phyloP scores from a whole-genome alignment of 2,797 vertebrate genomes.

The Cryptoprocta ferox region DNA sequence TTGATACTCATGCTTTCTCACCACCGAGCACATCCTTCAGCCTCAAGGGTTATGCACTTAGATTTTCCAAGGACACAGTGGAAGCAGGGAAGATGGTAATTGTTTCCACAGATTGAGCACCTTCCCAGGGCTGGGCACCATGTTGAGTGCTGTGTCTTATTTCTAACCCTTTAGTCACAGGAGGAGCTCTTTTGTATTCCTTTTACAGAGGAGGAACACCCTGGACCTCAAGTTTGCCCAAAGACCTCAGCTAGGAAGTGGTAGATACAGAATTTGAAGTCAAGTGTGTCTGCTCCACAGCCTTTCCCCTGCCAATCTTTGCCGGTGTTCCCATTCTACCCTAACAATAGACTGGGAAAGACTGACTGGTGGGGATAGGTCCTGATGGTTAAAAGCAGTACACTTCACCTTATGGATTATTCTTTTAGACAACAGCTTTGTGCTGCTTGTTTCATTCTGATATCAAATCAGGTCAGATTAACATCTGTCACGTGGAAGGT shows the following conservation, averaged over 20 bases:
- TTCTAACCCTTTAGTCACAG: not conserved
- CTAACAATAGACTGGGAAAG: not conserved
- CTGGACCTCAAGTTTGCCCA: not conserved
- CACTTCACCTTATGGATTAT: slow-evolving; percentile 4
- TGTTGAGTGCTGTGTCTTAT: not conserved
- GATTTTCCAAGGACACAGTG: not conserved
- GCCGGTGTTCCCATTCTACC: not conserved
- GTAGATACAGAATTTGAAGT: not conserved
- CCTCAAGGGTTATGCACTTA: not conserved
- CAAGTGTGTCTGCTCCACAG: not conserved
- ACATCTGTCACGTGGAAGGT: not conserved
- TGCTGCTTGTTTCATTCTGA: not conserved
- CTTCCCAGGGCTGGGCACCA: not conserved
- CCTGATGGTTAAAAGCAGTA: not conserved
- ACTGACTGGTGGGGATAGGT: not conserved
- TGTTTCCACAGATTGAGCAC: not conserved
- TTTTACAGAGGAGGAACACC: not conserved
- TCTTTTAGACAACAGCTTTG: slow-evolving; percentile 1
- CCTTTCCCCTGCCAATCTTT: not conserved
- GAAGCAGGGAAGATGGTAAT: not conserved
- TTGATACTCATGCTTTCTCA: not conserved
- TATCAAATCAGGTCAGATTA: slow-evolving; percentile 18
- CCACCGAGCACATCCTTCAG: not conserved
- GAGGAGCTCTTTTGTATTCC: not conserved
- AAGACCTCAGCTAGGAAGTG: not conserved